These are phyloP conservation scores for Cistogaster globosa DNA, from an alignment of 2,888 invertebrate species.

Conservation along the genomic window DNA sequence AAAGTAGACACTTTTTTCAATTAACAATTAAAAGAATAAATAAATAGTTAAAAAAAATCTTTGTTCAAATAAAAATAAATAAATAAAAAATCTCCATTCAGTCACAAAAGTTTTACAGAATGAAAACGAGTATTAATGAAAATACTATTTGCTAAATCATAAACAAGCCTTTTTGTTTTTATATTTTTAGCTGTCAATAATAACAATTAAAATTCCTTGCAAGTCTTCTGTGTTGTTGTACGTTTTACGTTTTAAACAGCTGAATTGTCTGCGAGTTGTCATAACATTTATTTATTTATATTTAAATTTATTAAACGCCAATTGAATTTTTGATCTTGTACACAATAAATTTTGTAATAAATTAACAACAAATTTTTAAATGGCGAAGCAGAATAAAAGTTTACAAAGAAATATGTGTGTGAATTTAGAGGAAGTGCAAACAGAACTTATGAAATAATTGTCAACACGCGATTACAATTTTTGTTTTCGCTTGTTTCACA, in stretches of 20 bases:
- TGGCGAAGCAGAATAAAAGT: conserved; percentile 14
- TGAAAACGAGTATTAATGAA: background rate
- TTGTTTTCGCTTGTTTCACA: conserved; percentile 10
- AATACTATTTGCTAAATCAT: conserved; percentile 31
- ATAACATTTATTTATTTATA: conserved; percentile 22
- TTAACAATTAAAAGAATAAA: conserved; percentile 2
- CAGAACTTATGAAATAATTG: conserved; percentile 49
- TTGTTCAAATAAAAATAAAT: background rate
- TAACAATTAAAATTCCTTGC: conserved; percentile 64
- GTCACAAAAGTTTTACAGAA: background rate
- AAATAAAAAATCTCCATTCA: background rate
- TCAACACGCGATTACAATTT: conserved; percentile 30
- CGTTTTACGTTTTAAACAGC: conserved; percentile 24
- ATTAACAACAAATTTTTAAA: conserved; percentile 51
- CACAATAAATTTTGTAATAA: conserved; percentile 63
- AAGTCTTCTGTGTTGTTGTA: conserved; percentile 36
- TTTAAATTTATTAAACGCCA: conserved; percentile 61
- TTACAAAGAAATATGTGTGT: conserved; percentile 28
- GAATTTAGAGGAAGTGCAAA: conserved; percentile 9
- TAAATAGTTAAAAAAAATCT: background rate
- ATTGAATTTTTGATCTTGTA: conserved; percentile 62
- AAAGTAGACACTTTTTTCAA: background rate
- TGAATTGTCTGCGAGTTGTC: conserved; percentile 1
- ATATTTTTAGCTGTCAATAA: conserved; percentile 25
- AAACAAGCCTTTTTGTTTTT: conserved; percentile 27